Base-by-base conservation (phyloP, 2,113 vertebrate genomes). In the Leptobrachium ailaonicum region DNA sequence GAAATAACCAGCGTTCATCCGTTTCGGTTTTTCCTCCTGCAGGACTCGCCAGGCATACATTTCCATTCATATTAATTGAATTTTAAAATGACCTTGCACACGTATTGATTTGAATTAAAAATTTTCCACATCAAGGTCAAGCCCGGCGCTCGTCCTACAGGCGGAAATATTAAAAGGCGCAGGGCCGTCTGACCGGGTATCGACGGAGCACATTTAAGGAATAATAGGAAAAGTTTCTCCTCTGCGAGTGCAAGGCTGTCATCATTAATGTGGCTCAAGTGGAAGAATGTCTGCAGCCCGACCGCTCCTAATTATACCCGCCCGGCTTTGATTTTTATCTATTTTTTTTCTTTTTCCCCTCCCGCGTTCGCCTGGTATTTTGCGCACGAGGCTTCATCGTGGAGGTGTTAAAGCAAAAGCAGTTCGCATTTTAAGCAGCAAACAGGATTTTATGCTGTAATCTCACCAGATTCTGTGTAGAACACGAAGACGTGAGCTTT, bases 31-130 rank as follows among this genome's bases (percentile, higher is more conserved):
- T 89, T 84, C 88, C 82, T 86, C 89, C 87, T 82, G 9, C 83
- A 88, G 85, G 87, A 89, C 87, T 86, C 80, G 82, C 88, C 86
- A 84, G 87, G 83, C 85, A 79, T 87, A 63, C 88, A 90, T 91
- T 87, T 88, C 87, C 85, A 87, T 93, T 94, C 91, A 89, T 92
- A 92, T 90, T 94, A 94, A 94, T 93, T 93, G 92, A 90, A 92
- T 92, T 93, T 93, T 93, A 90, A 91, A 94, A 90, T 93, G 91
- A 94, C 91, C 91, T 93, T 93, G 92, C 87, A 85, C 83, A 53
- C 10, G 85, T 93, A 94, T 94, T 91, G 93, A 94, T 94, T 86
- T 89, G 90, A 91, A 93, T 93, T 90, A 90, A 91, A 32, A 90
- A 87, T 90, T 91, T 91, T 85, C 86, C 85, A 80, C 88, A 85